Percentiles rank a stretch among this genome's conserved stretches.
Evolutionary conservation across 2,113 vertebrate species (phyloP).

Genomic region (Calypte anna): DNA sequence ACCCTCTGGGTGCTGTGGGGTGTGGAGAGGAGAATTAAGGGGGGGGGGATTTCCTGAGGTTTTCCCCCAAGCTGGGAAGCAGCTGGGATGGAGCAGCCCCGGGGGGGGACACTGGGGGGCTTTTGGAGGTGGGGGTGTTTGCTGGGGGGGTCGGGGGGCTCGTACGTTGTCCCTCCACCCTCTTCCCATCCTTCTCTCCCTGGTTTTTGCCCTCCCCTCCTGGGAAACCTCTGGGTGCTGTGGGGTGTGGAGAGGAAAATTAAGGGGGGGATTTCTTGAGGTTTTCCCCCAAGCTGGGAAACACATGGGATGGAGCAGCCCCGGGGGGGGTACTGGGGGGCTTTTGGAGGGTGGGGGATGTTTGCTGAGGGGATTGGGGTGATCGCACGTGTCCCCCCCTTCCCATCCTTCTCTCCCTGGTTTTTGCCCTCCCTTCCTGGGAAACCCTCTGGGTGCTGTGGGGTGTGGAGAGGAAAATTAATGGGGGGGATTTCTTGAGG

Average conservation of each 20-base stretch:
- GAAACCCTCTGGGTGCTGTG: background rate
- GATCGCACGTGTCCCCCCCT: too few species aligned
- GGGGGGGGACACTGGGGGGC: background rate
- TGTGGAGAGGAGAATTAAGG: background rate
- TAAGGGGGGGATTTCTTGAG: background rate
- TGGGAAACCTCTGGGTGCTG: slow-evolving; percentile 18
- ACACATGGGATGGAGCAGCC: background rate
- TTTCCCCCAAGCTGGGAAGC: slow-evolving; percentile 37
- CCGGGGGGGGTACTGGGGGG: background rate
- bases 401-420: too few species aligned
- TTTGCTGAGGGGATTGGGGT: too few species aligned
- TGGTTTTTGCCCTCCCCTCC: background rate
- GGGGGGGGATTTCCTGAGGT: background rate
- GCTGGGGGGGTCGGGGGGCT: background rate
- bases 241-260: background rate
- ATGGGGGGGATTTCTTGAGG: background rate
- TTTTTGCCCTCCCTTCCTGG: background rate
- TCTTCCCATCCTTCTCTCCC: background rate
- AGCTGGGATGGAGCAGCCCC: background rate
- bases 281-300: slow-evolving; percentile 34
- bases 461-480: background rate
- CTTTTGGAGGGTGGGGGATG: background rate
- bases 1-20: background rate
- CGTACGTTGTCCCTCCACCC: accelerated
- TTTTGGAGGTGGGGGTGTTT: background rate